Conservation (phyloP, 2,888 invertebrate species). For the Epinotia demarniana region DNA sequence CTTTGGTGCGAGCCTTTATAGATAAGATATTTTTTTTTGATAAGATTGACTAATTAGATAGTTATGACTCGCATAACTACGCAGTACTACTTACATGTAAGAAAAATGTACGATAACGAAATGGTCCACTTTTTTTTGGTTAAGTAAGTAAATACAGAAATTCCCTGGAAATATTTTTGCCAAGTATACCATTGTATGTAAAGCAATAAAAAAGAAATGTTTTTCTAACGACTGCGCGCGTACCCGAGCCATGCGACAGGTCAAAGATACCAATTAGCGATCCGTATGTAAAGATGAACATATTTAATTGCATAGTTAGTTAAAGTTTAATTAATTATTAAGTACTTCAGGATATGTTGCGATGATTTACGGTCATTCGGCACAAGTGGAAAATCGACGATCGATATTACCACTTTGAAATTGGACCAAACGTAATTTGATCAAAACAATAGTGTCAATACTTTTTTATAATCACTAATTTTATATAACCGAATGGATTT, state of each 20-base stretch:
- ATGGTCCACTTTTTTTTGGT: neutral
- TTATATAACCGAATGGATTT: too few species aligned
- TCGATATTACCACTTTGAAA: too few species aligned
- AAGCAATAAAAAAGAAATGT: neutral
- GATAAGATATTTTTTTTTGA: conserved; percentile 10
- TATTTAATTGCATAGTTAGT: neutral
- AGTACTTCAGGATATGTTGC: too few species aligned
- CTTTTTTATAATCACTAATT: too few species aligned
- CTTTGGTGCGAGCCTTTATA: conserved; percentile 7
- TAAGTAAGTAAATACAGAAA: too few species aligned
- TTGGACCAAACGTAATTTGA: too few species aligned
- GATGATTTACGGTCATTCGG: too few species aligned
- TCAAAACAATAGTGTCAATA: too few species aligned
- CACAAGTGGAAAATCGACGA: too few species aligned
- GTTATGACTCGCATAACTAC: neutral
- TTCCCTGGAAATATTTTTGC: too few species aligned
- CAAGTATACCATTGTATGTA: too few species aligned
- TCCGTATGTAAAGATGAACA: neutral
- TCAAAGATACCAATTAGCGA: conserved; percentile 15
- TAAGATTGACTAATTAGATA: conserved; percentile 4
- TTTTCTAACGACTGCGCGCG: neutral
- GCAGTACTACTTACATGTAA: neutral
- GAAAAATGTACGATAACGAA: neutral
- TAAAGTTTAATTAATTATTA: neutral
- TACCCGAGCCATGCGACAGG: neutral